A percentile compares a stretch with the other conserved stretches of the same genome.
Conservation (phyloP, 2,113 vertebrate species). For the Melanerpes aurifrons region DNA sequence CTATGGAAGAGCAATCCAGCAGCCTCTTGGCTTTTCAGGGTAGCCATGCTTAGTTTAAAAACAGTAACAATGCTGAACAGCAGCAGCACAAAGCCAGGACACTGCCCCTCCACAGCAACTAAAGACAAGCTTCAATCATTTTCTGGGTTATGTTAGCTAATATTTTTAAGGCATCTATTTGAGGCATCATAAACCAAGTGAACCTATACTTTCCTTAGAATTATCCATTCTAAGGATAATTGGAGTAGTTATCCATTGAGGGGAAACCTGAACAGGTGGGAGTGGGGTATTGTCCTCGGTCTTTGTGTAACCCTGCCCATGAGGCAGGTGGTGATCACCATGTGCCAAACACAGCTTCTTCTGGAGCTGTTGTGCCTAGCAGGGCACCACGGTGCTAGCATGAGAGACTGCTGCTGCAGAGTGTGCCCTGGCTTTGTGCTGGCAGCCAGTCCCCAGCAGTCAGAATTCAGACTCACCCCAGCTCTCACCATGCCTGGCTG, state of each 20-base stretch:
- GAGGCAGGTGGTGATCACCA: neutral
- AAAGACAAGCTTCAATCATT: neutral
- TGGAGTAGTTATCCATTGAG: neutral
- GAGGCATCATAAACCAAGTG: neutral
- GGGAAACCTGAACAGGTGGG: neutral
- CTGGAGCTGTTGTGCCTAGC: neutral
- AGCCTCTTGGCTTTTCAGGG: neutral
- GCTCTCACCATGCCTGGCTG: neutral
- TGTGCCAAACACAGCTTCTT: neutral
- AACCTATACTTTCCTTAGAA: neutral
- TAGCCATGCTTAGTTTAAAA: neutral
- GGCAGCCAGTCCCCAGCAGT: fast-evolving
- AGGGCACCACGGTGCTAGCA: neutral
- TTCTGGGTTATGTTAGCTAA: neutral
- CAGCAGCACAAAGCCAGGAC: neutral
- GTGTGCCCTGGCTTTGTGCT: fast-evolving
- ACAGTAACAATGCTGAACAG: neutral
- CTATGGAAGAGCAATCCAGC: neutral
- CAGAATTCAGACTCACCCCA: neutral
- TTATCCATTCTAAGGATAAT: neutral
- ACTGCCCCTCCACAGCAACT: neutral
- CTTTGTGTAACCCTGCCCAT: fast-evolving
- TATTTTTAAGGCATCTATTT: neutral
- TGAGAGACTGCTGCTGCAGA: neutral
- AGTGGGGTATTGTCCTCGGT: neutral